Evolutionary conservation across 2,113 vertebrate genomes (phyloP).

Genomic region (Cynocephalus volans): DNA sequence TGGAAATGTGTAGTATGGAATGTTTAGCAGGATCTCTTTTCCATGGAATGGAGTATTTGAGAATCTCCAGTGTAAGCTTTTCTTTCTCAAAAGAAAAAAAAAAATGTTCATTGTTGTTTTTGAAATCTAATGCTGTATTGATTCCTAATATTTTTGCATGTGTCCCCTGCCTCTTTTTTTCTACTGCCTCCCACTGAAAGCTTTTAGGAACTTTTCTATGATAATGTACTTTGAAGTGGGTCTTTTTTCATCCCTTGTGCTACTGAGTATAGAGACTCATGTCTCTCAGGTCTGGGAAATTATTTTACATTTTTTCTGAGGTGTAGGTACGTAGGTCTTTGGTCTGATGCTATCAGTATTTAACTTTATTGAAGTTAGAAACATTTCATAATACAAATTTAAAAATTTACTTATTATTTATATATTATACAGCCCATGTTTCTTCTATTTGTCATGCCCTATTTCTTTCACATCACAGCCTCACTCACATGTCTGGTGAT

Average conservation of each 20-base stretch:
- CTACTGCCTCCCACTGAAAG: neutral
- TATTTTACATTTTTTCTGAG: neutral
- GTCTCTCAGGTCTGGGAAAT: neutral
- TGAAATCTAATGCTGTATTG: constrained; percentile 6
- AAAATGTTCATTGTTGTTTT: neutral
- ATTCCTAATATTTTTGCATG: constrained; percentile 18
- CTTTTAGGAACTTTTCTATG: constrained; percentile 1
- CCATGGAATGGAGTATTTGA: neutral
- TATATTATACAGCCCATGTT: neutral
- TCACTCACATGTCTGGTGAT: neutral
- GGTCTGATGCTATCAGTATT: neutral
- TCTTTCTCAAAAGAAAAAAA: constrained; percentile 59
- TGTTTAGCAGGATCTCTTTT: constrained; percentile 24
- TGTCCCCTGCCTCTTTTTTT: neutral
- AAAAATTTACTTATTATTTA: neutral
- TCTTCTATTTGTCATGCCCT: neutral
- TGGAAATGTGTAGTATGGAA: neutral
- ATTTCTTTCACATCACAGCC: neutral
- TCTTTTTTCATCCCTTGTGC: neutral
- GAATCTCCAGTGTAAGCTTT: constrained; percentile 19
- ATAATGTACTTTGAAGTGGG: neutral
- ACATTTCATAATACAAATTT: neutral
- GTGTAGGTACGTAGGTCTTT: neutral
- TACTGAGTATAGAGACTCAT: neutral
- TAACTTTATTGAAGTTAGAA: neutral